Base-by-base conservation (phyloP, 2,797 vertebrate species). In the Dipus sagitta region DNA sequence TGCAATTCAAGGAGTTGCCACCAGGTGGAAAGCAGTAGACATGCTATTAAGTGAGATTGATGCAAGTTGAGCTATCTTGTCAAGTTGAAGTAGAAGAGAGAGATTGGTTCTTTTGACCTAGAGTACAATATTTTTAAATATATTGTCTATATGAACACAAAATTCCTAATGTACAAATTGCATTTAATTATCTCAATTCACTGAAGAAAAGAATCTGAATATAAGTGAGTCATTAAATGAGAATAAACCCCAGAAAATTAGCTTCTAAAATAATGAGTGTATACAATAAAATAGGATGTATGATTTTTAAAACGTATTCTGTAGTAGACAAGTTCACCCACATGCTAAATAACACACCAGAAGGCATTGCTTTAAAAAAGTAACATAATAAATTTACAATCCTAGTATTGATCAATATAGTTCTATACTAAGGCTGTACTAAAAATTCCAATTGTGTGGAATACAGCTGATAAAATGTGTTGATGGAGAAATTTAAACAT, bases 151-250 rank as follows among this genome's bases (percentile, higher is more conserved):
- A 77, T 62, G 62, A 64, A 26, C 30, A 87, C 23, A 78, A 80
- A 91, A 71, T 2, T 79, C 3, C 78, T 79, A 80, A 32, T 92
- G 34, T 64, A 71, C 18, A 75, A 78, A 30, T 87, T 72, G 15
- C 21, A 90, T 75, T 32, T 82, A 76, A 67, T 72, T 90, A 77
- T 68, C 52, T 79, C 62, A 60, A 34, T 5, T 58, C 8, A 1
- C 23, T 89, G 65, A 72, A 90, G 38, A 93, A 86, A 86, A 86
- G 70, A 28, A 77, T 11, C 76, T 87, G 30, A 32, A 72, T 21
- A 23, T 60, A 90, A 64, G 42, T 58, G 11, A 1, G 77, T 87
- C 15, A 64, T 54, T 52, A 13, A 1, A 7, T 70, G 64, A 26
- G n/a, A 84, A 47, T 7, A 9, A 91, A 84, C 3, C 6, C 21